These are phyloP conservation scores for Resseliella maxima DNA, from an alignment of 2,888 invertebrate species.

Conservation along the genomic window DNA sequence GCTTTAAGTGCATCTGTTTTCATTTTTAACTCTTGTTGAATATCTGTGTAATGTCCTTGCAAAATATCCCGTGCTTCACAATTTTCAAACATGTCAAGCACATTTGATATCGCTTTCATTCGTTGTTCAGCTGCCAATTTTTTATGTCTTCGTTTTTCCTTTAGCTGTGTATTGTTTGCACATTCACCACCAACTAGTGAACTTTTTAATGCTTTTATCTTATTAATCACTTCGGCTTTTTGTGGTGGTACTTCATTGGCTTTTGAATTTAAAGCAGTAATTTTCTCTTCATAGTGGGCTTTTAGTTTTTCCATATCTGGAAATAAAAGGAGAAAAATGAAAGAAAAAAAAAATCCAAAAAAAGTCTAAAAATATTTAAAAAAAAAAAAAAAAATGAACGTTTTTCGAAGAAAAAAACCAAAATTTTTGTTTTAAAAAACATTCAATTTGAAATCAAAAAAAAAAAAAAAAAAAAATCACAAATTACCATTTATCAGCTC, in stretches of 20 bases:
- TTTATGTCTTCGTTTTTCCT: constrained; percentile 75
- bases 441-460: background rate
- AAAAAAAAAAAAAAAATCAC: background rate
- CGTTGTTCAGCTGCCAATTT: constrained; percentile 77
- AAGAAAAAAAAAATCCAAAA: constrained; percentile 5
- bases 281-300: constrained; percentile 61
- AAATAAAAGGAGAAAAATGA: background rate
- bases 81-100: background rate
- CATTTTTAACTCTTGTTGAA: constrained; percentile 80
- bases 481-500: constrained; percentile 60
- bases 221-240: constrained; percentile 62
- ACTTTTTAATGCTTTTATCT: constrained; percentile 75
- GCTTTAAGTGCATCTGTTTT: constrained; percentile 76
- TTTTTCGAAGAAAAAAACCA: too few species aligned
- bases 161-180: constrained; percentile 77
- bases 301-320: constrained; percentile 61
- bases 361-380: too few species aligned
- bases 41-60: constrained; percentile 80
- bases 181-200: constrained; percentile 85
- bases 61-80: constrained; percentile 75
- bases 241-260: constrained; percentile 57
- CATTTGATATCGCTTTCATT: constrained; percentile 67
- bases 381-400: too few species aligned
- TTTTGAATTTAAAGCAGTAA: constrained; percentile 31
- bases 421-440: too few species aligned